Evolutionary conservation across 2,113 vertebrate species (phyloP).

Genomic region (Bothrops jararaca): DNA sequence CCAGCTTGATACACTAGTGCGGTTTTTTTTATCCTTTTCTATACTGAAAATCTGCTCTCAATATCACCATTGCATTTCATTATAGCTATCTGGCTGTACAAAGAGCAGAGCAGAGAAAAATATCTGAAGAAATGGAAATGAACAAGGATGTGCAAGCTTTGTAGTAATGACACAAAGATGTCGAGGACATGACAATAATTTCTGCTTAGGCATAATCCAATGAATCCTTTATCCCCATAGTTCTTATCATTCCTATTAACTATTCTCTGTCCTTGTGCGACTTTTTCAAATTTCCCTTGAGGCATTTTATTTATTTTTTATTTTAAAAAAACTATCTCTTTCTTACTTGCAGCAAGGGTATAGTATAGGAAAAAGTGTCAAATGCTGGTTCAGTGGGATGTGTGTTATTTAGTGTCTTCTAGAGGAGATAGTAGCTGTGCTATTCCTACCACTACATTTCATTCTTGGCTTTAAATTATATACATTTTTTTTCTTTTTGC

Average conservation of each 20-base stretch:
- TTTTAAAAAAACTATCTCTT: neutral
- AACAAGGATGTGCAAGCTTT: neutral
- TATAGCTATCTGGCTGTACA: neutral
- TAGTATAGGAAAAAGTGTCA: neutral
- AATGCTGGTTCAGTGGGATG: neutral
- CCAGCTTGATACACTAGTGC: neutral
- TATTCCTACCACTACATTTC: neutral
- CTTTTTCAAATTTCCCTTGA: neutral
- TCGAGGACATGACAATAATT: neutral
- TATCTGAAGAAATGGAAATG: neutral
- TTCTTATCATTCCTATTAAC: neutral
- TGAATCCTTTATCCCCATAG: neutral
- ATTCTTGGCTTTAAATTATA: neutral
- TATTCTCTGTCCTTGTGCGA: neutral
- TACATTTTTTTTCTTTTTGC: neutral
- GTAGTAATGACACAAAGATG: slow-evolving; percentile 17
- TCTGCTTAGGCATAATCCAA: neutral
- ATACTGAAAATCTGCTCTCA: neutral
- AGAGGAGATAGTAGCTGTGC: neutral
- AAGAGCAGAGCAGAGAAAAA: neutral
- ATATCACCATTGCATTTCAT: neutral
- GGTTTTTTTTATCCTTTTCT: slow-evolving; percentile 2
- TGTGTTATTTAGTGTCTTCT: neutral
- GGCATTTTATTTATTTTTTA: neutral
- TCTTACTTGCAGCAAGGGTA: neutral